These are phyloP conservation scores for Cottoperca gobio DNA, from an alignment of 2,797 vertebrate genomes.

Conservation along the genomic window DNA sequence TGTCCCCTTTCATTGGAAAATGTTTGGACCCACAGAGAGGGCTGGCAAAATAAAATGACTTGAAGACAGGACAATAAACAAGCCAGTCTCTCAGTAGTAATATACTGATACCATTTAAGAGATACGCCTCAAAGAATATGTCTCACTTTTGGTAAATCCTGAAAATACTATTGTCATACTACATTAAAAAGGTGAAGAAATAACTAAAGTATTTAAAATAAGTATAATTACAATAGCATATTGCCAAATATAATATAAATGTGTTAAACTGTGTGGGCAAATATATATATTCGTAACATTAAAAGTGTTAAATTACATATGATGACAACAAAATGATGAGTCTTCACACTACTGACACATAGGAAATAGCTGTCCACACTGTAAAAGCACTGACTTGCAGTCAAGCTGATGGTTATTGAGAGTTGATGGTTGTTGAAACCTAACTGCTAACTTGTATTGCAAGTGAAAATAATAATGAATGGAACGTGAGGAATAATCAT, in stretches of 20 bases:
- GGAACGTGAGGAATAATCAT: conserved; percentile 60
- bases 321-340: conserved; percentile 3
- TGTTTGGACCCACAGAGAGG: too few species aligned
- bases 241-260: neutral
- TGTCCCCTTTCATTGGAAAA: too few species aligned
- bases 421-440: conserved; percentile 42
- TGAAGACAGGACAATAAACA: neutral
- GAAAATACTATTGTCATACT: neutral
- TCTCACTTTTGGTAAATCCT: neutral
- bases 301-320: conserved; percentile 3
- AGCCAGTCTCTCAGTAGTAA: neutral
- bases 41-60: too few species aligned
- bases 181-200: neutral
- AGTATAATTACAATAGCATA: neutral
- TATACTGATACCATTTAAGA: neutral
- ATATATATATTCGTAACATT: neutral
- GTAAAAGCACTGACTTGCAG: conserved; percentile 31
- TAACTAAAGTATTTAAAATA: neutral
- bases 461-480: conserved; percentile 51
- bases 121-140: neutral
- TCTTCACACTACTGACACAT: conserved; percentile 5
- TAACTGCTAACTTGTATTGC: conserved; percentile 42
- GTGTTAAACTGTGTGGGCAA: neutral
- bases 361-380: conserved; percentile 23
- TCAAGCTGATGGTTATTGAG: conserved; percentile 36